Evolutionary conservation across 2,113 vertebrate genomes (phyloP).

Genomic region (Anolis sagrei): DNA sequence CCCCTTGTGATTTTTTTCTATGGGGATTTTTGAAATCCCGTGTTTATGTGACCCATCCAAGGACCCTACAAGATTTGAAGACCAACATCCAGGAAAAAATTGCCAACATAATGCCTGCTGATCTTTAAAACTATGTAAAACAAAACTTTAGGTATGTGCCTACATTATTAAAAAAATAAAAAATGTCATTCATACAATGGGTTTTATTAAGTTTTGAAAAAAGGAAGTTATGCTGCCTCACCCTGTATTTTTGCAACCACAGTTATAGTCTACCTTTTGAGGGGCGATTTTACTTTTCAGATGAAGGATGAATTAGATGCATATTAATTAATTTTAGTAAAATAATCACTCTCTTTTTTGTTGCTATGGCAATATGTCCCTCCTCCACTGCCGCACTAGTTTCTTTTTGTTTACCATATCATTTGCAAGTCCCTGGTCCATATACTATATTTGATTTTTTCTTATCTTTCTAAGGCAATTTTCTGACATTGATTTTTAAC

Average conservation of each 20-base stretch:
- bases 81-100: too few species aligned
- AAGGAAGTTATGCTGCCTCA: too few species aligned
- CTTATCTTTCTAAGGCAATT: not conserved
- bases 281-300: not conserved
- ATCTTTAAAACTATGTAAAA: too few species aligned
- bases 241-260: not conserved
- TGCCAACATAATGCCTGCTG: too few species aligned
- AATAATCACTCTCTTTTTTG: slow-evolving; percentile 3
- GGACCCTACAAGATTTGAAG: too few species aligned
- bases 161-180: too few species aligned
- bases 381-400: not conserved
- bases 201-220: too few species aligned
- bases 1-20: too few species aligned
- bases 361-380: slow-evolving; percentile 33
- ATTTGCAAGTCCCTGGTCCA: not conserved
- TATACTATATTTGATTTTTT: not conserved
- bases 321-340: slow-evolving; percentile 28
- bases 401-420: slow-evolving; percentile 3
- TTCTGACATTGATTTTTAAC: not conserved
- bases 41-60: too few species aligned
- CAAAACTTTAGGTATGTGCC: too few species aligned
- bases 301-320: slow-evolving; percentile 14
- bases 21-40: too few species aligned
- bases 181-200: too few species aligned
- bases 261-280: not conserved